Evolutionary conservation across 1,140 invertebrate genomes (phyloP).

Genomic region (Branchinecta lindahli): DNA sequence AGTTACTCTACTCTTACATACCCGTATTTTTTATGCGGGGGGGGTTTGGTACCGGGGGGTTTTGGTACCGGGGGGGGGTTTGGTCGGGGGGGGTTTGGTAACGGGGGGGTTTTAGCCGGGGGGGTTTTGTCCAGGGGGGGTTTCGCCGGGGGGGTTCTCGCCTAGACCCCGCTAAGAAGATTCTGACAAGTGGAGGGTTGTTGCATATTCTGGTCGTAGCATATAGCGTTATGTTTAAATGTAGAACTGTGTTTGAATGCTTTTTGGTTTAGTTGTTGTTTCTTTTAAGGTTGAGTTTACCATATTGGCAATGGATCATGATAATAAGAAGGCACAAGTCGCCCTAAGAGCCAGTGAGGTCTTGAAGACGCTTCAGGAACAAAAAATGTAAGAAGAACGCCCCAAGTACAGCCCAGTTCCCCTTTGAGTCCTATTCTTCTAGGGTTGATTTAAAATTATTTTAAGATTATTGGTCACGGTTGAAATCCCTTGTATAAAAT

Average conservation of each 20-base stretch:
- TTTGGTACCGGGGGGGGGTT: no score
- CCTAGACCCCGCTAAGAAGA: background rate
- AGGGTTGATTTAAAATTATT: background rate
- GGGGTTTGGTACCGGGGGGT: no score
- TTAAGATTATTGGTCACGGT: background rate
- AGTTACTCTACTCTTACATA: no score
- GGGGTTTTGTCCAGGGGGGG: no score
- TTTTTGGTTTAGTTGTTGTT: background rate
- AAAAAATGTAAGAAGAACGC: constrained; percentile 46
- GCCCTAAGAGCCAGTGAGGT: constrained; percentile 64
- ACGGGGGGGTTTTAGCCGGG: no score
- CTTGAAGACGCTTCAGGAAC: constrained; percentile 54
- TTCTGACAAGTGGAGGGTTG: background rate
- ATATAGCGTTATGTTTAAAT: background rate
- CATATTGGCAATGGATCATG: constrained; percentile 86
- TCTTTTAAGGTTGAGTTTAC: constrained; percentile 62
- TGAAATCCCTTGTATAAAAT: constrained; percentile 1
- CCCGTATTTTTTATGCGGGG: no score
- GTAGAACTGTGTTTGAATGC: background rate
- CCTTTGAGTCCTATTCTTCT: constrained; percentile 17
- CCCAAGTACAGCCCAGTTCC: constrained; percentile 44
- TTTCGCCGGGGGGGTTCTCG: background rate
- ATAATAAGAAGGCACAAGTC: constrained; percentile 63
- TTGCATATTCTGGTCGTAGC: background rate
- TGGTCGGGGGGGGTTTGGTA: no score